These are phyloP conservation scores for Euphydryas editha DNA, from an alignment of 2,888 invertebrate species.

Conservation along the genomic window DNA sequence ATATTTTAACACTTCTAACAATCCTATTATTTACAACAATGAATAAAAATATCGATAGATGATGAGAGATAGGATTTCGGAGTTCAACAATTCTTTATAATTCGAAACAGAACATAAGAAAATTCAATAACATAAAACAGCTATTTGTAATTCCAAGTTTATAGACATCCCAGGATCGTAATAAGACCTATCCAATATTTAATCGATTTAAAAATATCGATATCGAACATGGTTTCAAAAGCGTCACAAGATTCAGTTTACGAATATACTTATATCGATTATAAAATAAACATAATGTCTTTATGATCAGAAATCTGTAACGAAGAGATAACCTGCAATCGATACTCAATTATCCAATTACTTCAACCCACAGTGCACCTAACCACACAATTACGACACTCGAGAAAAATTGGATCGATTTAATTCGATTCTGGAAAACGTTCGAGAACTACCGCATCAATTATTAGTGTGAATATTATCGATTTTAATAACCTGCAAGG, in stretches of 20 bases:
- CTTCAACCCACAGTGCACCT: conserved; percentile 45
- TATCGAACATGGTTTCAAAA: neutral
- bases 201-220: conserved; percentile 4
- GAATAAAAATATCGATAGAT: too few species aligned
- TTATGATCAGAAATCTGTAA: conserved; percentile 45
- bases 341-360: conserved; percentile 60
- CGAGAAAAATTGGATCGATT: conserved; percentile 40
- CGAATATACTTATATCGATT: conserved; percentile 42
- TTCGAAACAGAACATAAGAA: too few species aligned
- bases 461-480: conserved; percentile 62
- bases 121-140: neutral
- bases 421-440: conserved; percentile 42
- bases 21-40: too few species aligned
- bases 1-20: too few species aligned
- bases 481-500: conserved; percentile 36
- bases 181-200: neutral
- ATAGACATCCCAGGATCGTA: neutral
- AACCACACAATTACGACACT: conserved; percentile 44
- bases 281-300: conserved; percentile 51
- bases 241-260: conserved; percentile 1
- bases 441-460: conserved; percentile 34
- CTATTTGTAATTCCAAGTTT: neutral
- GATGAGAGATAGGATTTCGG: too few species aligned
- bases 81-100: too few species aligned
- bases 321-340: conserved; percentile 46